Conservation (phyloP, 2,888 invertebrate genomes). For the Mythimna pallens region DNA sequence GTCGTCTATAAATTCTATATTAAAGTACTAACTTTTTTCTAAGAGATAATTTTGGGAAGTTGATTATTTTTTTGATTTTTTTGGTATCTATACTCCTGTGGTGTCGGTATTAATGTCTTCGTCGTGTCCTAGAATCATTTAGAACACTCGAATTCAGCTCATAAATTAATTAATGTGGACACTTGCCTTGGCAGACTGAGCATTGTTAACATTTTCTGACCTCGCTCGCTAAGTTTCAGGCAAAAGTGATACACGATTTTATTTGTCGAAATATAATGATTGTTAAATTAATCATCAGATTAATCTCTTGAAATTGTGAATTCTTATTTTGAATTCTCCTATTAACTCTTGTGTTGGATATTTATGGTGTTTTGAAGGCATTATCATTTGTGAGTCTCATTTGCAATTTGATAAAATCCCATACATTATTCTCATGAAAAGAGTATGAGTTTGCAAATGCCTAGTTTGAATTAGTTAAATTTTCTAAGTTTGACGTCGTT, state of each 20-base stretch:
- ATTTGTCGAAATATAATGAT: background rate
- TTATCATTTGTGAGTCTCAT: slow-evolving; percentile 40
- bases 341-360: background rate
- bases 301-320: background rate
- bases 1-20: too few relatives aligned
- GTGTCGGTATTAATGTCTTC: background rate
- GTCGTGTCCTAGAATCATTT: background rate
- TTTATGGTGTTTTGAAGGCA: slow-evolving; percentile 31
- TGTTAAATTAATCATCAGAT: background rate
- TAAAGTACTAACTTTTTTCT: too few relatives aligned
- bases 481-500: slow-evolving; percentile 70
- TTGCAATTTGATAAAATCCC: slow-evolving; percentile 60
- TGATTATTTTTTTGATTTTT: too few relatives aligned
- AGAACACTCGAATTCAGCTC: background rate
- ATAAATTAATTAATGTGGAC: slow-evolving; percentile 4
- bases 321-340: slow-evolving; percentile 3
- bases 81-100: too few relatives aligned
- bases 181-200: background rate
- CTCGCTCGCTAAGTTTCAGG: background rate
- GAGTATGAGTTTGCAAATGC: slow-evolving; percentile 71
- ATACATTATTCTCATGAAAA: slow-evolving; percentile 70
- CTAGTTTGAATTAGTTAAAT: slow-evolving; percentile 67
- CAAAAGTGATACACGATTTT: background rate
- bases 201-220: slow-evolving; percentile 6
- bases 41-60: too few relatives aligned